Evolutionary conservation across 1,140 invertebrate species (phyloP).

Genomic region (Telenomus remus): DNA sequence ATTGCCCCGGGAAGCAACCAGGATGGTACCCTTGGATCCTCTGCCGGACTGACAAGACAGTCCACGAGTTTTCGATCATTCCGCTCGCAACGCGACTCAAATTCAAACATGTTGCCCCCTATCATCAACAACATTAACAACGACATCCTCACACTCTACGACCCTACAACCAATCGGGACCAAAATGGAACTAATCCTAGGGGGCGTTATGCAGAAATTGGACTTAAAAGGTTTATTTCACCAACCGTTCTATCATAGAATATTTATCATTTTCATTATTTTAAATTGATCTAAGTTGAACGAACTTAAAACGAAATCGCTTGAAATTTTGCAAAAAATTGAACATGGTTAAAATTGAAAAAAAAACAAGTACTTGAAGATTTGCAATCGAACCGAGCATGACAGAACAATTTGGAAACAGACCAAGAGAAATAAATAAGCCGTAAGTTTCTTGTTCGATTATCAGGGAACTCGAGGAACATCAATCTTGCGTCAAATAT

Average conservation of each 20-base stretch:
- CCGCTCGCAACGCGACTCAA: slow-evolving; percentile 39
- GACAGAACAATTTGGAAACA: slow-evolving; percentile 31
- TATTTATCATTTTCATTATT: background rate
- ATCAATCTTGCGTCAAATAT: slow-evolving; percentile 37
- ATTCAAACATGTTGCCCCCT: slow-evolving; percentile 66
- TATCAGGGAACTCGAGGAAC: slow-evolving; percentile 5
- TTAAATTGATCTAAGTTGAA: too few relatives aligned
- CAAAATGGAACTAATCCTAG: slow-evolving; percentile 60
- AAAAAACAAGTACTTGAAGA: background rate
- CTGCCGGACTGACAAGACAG: slow-evolving; percentile 30
- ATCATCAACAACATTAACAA: slow-evolving; percentile 70
- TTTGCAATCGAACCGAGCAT: slow-evolving; percentile 20
- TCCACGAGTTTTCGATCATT: slow-evolving; percentile 37
- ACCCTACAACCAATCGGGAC: slow-evolving; percentile 59
- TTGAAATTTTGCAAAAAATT: too few relatives aligned
- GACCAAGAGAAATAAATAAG: slow-evolving; percentile 3
- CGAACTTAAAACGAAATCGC: too few relatives aligned
- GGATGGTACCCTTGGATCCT: slow-evolving; percentile 38
- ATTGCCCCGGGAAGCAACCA: slow-evolving; percentile 9
- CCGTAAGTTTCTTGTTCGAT: slow-evolving; percentile 7
- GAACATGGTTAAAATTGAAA: background rate
- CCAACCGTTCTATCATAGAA: background rate
- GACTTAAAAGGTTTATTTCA: slow-evolving; percentile 68
- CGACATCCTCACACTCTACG: slow-evolving; percentile 71
- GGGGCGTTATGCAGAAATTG: slow-evolving; percentile 71